These are phyloP conservation scores for Epinotia nisella DNA, from an alignment of 2,888 invertebrate species.

Conservation along the genomic window DNA sequence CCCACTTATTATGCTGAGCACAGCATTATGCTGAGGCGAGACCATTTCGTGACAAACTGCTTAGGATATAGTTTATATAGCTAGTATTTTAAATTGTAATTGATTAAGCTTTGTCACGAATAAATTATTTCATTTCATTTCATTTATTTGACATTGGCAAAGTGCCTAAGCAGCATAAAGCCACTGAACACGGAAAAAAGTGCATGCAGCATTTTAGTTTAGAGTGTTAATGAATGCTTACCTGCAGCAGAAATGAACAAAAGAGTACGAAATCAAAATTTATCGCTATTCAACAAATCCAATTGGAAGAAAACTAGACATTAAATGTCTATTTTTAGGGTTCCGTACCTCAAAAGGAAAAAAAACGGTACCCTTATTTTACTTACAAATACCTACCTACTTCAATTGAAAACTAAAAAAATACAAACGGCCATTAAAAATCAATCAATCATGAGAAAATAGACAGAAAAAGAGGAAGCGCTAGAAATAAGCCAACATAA, in stretches of 20 bases:
- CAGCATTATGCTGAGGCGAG: no score
- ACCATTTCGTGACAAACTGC: no score
- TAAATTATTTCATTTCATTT: no score
- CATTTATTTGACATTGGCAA: no score
- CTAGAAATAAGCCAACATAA: constrained; percentile 45
- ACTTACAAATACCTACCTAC: neutral
- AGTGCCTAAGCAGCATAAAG: no score
- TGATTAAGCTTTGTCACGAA: no score
- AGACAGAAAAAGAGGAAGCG: constrained; percentile 7
- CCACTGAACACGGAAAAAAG: no score
- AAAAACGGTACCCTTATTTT: no score
- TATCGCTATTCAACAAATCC: neutral
- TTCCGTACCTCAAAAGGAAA: no score
- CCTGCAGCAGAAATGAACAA: neutral
- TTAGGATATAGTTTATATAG: no score
- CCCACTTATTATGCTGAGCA: no score
- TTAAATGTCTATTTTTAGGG: neutral
- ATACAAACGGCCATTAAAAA: neutral
- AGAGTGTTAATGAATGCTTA: neutral
- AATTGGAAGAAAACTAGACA: neutral
- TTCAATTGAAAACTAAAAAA: neutral
- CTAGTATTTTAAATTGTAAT: no score
- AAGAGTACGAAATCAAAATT: neutral
- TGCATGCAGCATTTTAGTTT: constrained; percentile 14
- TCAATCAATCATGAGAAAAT: neutral